A percentile compares a stretch with the other conserved stretches of the same genome.
Conservation (phyloP, 2,888 invertebrate species). For the Perithous albicinctus region DNA sequence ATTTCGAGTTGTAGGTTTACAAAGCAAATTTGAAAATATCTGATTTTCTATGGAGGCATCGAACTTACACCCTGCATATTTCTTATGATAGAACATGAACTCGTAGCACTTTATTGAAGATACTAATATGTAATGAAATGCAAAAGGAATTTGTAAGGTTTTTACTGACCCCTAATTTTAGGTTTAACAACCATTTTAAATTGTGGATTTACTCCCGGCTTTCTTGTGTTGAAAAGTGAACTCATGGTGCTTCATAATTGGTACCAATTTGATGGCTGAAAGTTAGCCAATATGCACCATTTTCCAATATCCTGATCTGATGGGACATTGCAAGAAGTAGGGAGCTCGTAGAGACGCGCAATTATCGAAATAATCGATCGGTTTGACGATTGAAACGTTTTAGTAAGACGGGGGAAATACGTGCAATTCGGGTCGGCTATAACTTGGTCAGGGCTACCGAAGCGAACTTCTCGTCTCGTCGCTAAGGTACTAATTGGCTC, state of each 20-base stretch:
- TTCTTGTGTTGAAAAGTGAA: not conserved
- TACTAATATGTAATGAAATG: too few species aligned
- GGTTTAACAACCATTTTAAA: too few species aligned
- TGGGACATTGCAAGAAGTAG: not conserved
- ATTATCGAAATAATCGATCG: conserved; percentile 41
- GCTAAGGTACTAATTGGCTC: conserved; percentile 45
- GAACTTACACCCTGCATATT: too few species aligned
- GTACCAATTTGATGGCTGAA: not conserved
- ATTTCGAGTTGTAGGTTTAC: too few species aligned
- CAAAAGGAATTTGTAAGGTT: not conserved
- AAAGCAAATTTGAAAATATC: too few species aligned
- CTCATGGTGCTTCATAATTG: not conserved
- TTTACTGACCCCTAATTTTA: not conserved
- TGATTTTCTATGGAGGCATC: too few species aligned
- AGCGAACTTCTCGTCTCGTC: conserved; percentile 34
- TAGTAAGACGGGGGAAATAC: not conserved
- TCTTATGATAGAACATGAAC: too few species aligned
- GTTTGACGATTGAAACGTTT: conserved; percentile 18
- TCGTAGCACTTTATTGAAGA: too few species aligned
- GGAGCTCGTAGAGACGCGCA: conserved; percentile 10
- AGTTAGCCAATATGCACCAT: conserved; percentile 5
- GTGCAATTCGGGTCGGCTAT: not conserved
- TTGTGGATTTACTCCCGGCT: not conserved
- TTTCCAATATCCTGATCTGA: conserved; percentile 27
- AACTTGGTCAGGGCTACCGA: not conserved